Percentiles rank a stretch among this genome's conserved stretches.
These are phyloP conservation scores for Mamestra brassicae DNA, from an alignment of 2,888 invertebrate genomes.

Conservation along the genomic window DNA sequence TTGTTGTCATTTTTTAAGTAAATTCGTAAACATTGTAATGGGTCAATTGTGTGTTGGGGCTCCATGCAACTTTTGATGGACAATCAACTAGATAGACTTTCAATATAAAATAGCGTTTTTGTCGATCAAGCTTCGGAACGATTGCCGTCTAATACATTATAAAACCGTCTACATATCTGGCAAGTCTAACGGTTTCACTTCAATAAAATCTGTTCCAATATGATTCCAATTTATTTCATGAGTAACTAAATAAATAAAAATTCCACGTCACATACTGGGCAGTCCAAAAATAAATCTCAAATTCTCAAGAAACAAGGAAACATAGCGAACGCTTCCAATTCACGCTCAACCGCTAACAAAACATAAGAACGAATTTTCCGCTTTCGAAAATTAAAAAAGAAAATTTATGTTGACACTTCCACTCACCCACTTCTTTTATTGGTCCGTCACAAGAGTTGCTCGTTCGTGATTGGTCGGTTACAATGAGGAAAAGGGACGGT, in stretches of 20 bases:
- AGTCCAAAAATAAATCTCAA: slow-evolving; percentile 49
- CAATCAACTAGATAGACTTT: neutral
- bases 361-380: slow-evolving; percentile 68
- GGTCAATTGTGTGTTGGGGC: too few relatives aligned
- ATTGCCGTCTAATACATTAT: neutral
- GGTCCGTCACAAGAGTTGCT: slow-evolving; percentile 81
- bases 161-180: neutral
- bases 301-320: slow-evolving; percentile 52
- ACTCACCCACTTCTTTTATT: slow-evolving; percentile 88
- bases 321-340: slow-evolving; percentile 58
- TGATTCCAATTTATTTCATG: neutral
- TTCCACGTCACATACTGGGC: neutral
- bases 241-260: slow-evolving; percentile 17
- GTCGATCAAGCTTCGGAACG: neutral
- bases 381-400: slow-evolving; percentile 79
- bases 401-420: slow-evolving; percentile 88
- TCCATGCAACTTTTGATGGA: neutral
- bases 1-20: too few relatives aligned
- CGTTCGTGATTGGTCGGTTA: slow-evolving; percentile 84
- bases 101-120: too few relatives aligned
- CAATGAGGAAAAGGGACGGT: slow-evolving; percentile 82
- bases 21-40: too few relatives aligned
- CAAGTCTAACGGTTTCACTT: too few relatives aligned
- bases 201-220: too few relatives aligned
- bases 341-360: slow-evolving; percentile 46